Base-by-base conservation (phyloP, 2,113 vertebrate genomes). In the Oriolus oriolus region DNA sequence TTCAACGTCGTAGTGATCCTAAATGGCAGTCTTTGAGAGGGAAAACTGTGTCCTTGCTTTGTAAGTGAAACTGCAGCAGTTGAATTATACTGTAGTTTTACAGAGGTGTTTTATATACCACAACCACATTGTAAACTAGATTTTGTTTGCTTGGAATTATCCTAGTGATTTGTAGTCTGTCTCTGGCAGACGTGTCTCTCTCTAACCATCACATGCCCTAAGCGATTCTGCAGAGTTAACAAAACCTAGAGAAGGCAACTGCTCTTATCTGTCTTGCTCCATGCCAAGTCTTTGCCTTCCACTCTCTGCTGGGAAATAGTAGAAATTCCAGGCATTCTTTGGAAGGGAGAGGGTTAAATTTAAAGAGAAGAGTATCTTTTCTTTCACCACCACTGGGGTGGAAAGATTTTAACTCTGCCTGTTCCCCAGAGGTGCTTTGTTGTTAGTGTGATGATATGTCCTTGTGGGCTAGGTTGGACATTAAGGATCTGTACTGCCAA, bases 321-420 rank as follows among this genome's bases (percentile, higher is more conserved):
- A 95, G 93, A 93, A 95, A 97, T 96, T 97, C 96, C 96, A 87
- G 88, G 53, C 96, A 96, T 97, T 97, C 96, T 93, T 97, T 82
- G 96, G 96, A 95, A 97, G 90, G 65, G 95, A 97, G 83, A 96
- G 96, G 95, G 96, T 97, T 97, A 97, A 96, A 93, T 97, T 96
- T 95, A 89, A 96, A 97, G 92, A 94, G 91, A 79, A 95, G 95
- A 86, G 77, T 95, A 94, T 97, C 96, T 96, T 97, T 94, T 97
- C 96, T 97, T 96, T 97, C 86, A 93, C 92, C 95, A 87, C 86
- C 71, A 6, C 60, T 87, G 44, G 76, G 83, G 61, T 89, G 88
- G 86, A 89, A 90, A 90, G 88, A 84, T 90, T 95, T 95, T 94
- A 90, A 89, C 92, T 93, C 73, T 89, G 90, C 76, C 37, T 92